Percentiles rank a stretch among this genome's conserved stretches.
These are phyloP conservation scores for Sinonovacula constricta DNA, from an alignment of 1,140 invertebrate genomes.

Conservation along the genomic window DNA sequence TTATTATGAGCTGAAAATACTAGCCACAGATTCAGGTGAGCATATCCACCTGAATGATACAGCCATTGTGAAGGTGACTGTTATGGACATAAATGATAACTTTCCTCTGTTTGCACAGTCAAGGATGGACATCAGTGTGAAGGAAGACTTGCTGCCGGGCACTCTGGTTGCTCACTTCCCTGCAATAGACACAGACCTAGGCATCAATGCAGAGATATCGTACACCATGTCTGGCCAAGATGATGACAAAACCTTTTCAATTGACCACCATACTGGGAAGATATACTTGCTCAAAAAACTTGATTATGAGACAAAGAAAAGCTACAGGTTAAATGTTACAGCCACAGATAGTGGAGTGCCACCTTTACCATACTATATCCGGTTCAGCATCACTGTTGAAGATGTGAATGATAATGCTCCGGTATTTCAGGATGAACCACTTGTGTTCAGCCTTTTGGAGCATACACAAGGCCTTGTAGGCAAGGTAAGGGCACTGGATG, in stretches of 20 bases:
- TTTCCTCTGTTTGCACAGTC: constrained; percentile 82
- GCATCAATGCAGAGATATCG: constrained; percentile 82
- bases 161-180: constrained; percentile 64
- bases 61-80: constrained; percentile 85
- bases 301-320: constrained; percentile 91
- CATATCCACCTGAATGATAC: constrained; percentile 81
- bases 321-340: constrained; percentile 93
- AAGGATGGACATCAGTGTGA: constrained; percentile 50
- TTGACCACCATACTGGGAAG: constrained; percentile 90
- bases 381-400: constrained; percentile 74
- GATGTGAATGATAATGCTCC: constrained; percentile 97
- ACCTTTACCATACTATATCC: constrained; percentile 76
- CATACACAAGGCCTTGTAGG: constrained; percentile 81
- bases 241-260: constrained; percentile 89
- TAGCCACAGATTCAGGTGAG: constrained; percentile 91
- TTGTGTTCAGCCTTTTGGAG: constrained; percentile 94
- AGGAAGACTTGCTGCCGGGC: constrained; percentile 61
- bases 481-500: constrained; percentile 81
- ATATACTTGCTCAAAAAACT: constrained; percentile 88
- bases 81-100: constrained; percentile 97
- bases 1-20: constrained; percentile 65
- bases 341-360: constrained; percentile 84
- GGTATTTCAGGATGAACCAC: constrained; percentile 83
- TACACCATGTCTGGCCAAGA: constrained; percentile 96
- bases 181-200: constrained; percentile 77